phyloP scores from a whole-genome alignment of 1,140 invertebrate species.

The Arion vulgaris region DNA sequence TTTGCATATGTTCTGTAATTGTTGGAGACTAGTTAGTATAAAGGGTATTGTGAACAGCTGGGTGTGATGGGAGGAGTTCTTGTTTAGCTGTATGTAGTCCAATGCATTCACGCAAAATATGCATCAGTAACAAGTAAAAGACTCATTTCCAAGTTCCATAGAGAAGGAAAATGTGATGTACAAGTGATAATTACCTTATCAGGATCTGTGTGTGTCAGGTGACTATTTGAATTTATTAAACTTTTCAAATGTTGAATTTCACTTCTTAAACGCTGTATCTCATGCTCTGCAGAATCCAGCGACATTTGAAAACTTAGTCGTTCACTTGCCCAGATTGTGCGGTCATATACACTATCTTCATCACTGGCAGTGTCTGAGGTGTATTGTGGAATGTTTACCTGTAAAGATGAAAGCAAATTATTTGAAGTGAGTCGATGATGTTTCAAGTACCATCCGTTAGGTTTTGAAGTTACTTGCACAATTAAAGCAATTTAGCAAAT shows the following conservation, averaged over 20 bases:
- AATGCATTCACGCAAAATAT: no score
- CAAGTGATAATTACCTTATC: slow-evolving; percentile 62
- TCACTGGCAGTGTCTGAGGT: slow-evolving; percentile 40
- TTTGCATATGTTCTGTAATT: no score
- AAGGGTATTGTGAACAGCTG: no score
- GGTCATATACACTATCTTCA: slow-evolving; percentile 52
- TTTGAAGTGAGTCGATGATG: not conserved
- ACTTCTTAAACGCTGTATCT: slow-evolving; percentile 57
- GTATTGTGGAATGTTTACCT: slow-evolving; percentile 36
- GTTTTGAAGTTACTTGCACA: no score
- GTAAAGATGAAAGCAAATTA: not conserved
- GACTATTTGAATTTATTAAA: slow-evolving; percentile 45
- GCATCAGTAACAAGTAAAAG: no score
- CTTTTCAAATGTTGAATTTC: slow-evolving; percentile 55
- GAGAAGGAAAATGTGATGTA: no score
- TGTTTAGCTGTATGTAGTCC: no score
- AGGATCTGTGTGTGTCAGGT: slow-evolving; percentile 46
- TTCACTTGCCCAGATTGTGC: slow-evolving; percentile 69
- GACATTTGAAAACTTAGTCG: slow-evolving; percentile 63
- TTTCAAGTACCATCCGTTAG: no score
- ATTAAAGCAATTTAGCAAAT: no score
- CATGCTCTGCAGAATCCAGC: slow-evolving; percentile 63
- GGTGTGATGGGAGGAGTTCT: no score
- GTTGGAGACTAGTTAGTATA: no score
- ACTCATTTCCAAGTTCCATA: no score